Base-by-base conservation (phyloP, 1,140 invertebrate species). In the Drosophila pseudoananassae region DNA sequence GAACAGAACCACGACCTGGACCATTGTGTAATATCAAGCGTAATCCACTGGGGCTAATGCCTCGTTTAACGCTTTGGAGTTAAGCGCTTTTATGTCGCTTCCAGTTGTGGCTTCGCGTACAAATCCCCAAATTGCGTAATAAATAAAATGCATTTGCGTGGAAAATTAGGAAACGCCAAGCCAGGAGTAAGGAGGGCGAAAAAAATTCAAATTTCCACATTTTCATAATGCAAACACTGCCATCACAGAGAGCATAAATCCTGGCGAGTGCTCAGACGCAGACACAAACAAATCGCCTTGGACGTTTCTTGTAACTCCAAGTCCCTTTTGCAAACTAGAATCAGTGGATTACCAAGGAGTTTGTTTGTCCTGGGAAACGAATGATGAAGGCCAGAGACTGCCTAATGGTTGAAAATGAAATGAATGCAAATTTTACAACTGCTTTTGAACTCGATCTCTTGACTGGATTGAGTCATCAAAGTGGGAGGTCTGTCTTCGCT, bases 131-230 rank as follows among this genome's bases (percentile, higher is more conserved):
- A 80, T 70, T 64, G 76, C 68, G 57, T 85, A 83, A 85, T 84
- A 84, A 85, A 84, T 85, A 80, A 84, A 80, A 84, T 81, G 76
- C 80, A 85, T 69, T 66, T 84, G 81, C 43, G 65, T 79, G 81
- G 81, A 84, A 84, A 84, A 85, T 85, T 87, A 78, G 74, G 64
- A 81, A 75, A 58, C 53, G 47, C 60, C 73, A 65, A 53, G 73
- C 2, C 33, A 36, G 33, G 27, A 23, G 43, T 47, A 8, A 17
- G n/a, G 27, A 33, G 31, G 66, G 58, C 25, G 6, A 5, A 65
- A 46, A 20, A 53, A 65, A 76, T 72, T 76, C 81, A 80, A 77
- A 77, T 76, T 73, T 76, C 49, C 54, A 64, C 57, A 65, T 59
- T 64, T 57, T 57, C 27, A 36, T 51, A 73, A 46, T 69, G 46